Conservation (phyloP, 1,140 invertebrate genomes). For the Drosophila kohkoa region DNA sequence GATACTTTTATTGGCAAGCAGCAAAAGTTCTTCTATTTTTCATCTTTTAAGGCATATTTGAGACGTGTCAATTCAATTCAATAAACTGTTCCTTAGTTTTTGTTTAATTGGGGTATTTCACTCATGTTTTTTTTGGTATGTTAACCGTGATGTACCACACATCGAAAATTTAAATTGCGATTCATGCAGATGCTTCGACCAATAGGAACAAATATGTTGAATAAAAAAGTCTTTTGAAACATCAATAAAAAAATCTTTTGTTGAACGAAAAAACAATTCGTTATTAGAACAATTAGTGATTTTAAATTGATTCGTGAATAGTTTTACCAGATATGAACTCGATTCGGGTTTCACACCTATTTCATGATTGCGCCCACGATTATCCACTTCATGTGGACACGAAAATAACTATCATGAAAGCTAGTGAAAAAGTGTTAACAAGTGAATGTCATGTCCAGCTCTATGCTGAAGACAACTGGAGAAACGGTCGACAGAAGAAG, state of each 20-base stretch:
- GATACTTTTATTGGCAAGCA: too few relatives aligned
- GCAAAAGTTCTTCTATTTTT: too few relatives aligned
- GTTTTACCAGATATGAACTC: constrained; percentile 6
- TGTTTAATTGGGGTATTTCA: too few relatives aligned
- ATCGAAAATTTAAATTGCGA: too few relatives aligned
- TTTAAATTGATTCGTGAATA: neutral
- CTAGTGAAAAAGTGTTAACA: constrained; percentile 74
- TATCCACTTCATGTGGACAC: constrained; percentile 56
- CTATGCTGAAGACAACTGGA: constrained; percentile 19
- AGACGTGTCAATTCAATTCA: too few relatives aligned
- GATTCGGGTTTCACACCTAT: constrained; percentile 24
- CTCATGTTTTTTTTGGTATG: too few relatives aligned
- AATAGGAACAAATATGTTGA: too few relatives aligned
- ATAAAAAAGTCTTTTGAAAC: too few relatives aligned
- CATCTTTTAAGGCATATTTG: too few relatives aligned
- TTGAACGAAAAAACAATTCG: neutral
- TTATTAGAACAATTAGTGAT: constrained; percentile 22
- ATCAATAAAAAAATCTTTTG: neutral
- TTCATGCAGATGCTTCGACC: too few relatives aligned
- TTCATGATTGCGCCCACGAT: constrained; percentile 4
- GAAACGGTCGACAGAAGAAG: constrained; percentile 10
- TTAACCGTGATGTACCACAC: too few relatives aligned
- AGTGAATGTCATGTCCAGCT: constrained; percentile 68
- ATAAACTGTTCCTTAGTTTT: too few relatives aligned
- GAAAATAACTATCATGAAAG: constrained; percentile 27